Evolutionary conservation across 2,797 vertebrate genomes (phyloP).

Genomic region (Pogoniulus pusillus): DNA sequence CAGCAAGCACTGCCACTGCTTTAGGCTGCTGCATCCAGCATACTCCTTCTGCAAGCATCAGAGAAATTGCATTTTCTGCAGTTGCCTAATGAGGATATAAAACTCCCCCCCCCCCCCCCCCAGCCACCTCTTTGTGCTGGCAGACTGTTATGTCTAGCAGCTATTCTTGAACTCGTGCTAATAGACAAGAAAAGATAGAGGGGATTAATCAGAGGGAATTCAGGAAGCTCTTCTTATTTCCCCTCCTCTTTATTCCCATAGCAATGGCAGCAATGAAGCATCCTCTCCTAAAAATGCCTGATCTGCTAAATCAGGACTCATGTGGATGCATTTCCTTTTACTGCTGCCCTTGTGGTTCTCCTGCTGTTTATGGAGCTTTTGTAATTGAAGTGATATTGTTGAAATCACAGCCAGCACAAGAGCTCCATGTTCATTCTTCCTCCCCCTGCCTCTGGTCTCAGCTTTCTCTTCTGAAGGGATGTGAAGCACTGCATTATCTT

Average conservation of each 20-base stretch:
- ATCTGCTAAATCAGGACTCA: conserved; percentile 38
- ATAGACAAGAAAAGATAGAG: conserved; percentile 42
- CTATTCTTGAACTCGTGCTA: conserved; percentile 55
- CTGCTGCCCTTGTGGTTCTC: conserved; percentile 35
- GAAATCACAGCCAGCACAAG: background rate
- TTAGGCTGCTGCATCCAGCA: background rate
- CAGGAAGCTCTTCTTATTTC: conserved; percentile 32
- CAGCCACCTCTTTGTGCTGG: background rate
- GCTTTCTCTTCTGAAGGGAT: background rate
- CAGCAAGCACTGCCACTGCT: background rate
- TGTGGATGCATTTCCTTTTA: conserved; percentile 28
- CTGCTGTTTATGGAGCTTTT: conserved; percentile 23
- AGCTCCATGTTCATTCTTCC: conserved; percentile 12
- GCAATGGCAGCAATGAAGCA: conserved; percentile 43
- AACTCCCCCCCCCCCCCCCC: conserved; percentile 10
- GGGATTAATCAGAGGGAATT: conserved; percentile 54
- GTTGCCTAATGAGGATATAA: conserved; percentile 47
- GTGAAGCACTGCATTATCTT: background rate
- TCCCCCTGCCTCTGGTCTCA: background rate
- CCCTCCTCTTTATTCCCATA: conserved; percentile 43
- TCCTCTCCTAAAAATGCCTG: conserved; percentile 43
- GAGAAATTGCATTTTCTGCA: background rate
- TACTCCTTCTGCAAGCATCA: background rate
- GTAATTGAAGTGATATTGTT: conserved; percentile 16
- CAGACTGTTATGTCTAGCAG: conserved; percentile 58